Conservation (phyloP, 2,113 vertebrate species). For the Cathartes aura region DNA sequence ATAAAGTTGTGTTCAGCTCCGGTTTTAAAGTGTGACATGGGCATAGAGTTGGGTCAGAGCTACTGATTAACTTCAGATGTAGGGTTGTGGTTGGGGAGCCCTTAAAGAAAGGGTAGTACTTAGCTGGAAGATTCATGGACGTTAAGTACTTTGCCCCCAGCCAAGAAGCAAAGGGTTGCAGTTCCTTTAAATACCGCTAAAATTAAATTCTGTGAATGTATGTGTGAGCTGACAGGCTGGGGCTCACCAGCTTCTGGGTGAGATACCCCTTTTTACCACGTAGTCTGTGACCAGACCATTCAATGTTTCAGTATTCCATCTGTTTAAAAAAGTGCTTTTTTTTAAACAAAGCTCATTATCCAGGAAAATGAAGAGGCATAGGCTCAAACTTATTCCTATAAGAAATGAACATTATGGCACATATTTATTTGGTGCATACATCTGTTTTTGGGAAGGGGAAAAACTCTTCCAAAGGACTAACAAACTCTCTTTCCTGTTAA, state of each 20-base stretch:
- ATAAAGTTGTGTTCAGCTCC: fast-evolving
- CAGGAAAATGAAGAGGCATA: background rate
- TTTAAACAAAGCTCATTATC: background rate
- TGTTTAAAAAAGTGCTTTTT: background rate
- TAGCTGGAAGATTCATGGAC: background rate
- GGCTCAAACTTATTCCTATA: background rate
- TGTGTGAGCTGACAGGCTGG: background rate
- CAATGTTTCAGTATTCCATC: background rate
- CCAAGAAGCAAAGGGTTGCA: background rate
- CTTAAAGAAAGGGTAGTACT: background rate
- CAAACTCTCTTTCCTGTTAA: background rate
- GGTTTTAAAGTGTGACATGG: fast-evolving
- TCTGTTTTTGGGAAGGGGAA: background rate
- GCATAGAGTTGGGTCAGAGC: background rate
- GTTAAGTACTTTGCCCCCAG: background rate
- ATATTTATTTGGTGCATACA: background rate
- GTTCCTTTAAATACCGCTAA: background rate
- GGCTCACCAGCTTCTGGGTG: background rate
- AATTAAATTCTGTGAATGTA: background rate
- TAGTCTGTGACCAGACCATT: background rate
- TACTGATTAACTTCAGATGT: background rate
- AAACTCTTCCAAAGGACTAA: background rate
- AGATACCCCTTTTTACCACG: background rate
- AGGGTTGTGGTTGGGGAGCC: background rate
- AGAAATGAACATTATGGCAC: background rate